Percentiles rank a stretch among this genome's conserved stretches.
phyloP scores from a whole-genome alignment of 2,797 vertebrate species.

The Hybognathus amarus region DNA sequence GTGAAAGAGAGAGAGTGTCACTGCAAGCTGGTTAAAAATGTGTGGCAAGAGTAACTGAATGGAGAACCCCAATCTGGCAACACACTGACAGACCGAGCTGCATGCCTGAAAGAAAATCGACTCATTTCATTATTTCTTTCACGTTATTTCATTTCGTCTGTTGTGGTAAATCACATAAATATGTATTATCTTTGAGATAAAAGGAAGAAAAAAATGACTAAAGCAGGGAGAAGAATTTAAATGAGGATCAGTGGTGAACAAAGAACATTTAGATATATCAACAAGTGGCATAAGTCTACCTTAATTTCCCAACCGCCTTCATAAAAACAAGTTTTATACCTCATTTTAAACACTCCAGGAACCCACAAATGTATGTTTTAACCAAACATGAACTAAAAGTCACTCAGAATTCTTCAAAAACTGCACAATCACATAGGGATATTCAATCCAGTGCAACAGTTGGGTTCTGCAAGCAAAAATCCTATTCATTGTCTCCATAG shows the following conservation, averaged over 20 bases:
- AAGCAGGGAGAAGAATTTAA: constrained; percentile 25
- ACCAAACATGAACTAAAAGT: not conserved
- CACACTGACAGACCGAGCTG: constrained; percentile 35
- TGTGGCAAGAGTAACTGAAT: constrained; percentile 58
- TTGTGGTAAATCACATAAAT: constrained; percentile 39
- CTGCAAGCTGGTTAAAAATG: constrained; percentile 58
- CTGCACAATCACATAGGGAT: not conserved
- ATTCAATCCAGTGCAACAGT: not conserved
- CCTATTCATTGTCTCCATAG: not conserved
- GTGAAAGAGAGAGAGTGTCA: constrained; percentile 56
- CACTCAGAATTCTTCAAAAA: not conserved
- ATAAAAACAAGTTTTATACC: not conserved
- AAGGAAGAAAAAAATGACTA: constrained; percentile 14
- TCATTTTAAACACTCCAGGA: not conserved
- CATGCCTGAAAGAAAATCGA: not conserved
- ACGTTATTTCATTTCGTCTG: constrained; percentile 8
- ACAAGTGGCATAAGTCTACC: not conserved
- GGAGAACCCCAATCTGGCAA: constrained; percentile 46
- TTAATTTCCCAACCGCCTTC: not conserved
- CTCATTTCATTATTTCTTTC: constrained; percentile 10
- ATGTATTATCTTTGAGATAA: constrained; percentile 35
- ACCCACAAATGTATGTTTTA: not conserved
- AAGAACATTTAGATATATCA: constrained; percentile 5
- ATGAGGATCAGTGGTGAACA: not conserved
- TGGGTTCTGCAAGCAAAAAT: not conserved